Conservation (phyloP, 1,140 invertebrate genomes). For the Leptoteleia sp. region DNA sequence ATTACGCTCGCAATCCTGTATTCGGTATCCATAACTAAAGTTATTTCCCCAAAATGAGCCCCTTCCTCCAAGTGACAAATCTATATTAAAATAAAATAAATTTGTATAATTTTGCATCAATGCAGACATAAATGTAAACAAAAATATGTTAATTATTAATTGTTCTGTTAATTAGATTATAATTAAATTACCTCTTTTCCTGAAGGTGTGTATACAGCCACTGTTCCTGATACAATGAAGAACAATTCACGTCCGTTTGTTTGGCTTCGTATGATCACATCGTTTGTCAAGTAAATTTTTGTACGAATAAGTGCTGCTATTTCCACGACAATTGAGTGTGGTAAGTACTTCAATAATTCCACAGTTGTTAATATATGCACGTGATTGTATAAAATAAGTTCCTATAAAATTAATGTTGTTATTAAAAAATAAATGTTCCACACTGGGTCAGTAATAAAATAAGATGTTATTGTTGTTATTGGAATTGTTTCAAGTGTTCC, state of each 20-base stretch:
- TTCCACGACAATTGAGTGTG: constrained; percentile 70
- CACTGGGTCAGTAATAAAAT: too few relatives aligned
- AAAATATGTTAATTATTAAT: neutral
- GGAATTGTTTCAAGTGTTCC: too few relatives aligned
- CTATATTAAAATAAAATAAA: constrained; percentile 40
- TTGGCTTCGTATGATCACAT: constrained; percentile 79
- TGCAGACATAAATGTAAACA: neutral
- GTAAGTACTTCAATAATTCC: constrained; percentile 78
- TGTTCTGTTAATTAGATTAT: neutral
- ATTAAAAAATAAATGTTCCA: too few relatives aligned
- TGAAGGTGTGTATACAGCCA: constrained; percentile 78
- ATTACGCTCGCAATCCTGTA: constrained; percentile 80
- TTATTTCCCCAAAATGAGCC: constrained; percentile 76
- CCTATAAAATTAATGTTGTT: too few relatives aligned
- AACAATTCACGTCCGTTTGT: constrained; percentile 78
- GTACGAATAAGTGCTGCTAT: constrained; percentile 74
- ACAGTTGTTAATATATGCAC: constrained; percentile 78
- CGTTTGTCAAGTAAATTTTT: constrained; percentile 80
- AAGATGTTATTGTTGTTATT: too few relatives aligned
- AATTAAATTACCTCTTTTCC: constrained; percentile 74
- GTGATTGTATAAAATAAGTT: constrained; percentile 79
- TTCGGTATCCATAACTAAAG: constrained; percentile 81
- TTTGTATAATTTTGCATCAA: too few relatives aligned
- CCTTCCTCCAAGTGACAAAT: constrained; percentile 77
- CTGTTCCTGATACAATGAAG: constrained; percentile 81